Evolutionary conservation across 2,888 invertebrate genomes (phyloP), one percentile per base, ranked within the genome.

Genomic region (Papilio demoleus): DNA sequence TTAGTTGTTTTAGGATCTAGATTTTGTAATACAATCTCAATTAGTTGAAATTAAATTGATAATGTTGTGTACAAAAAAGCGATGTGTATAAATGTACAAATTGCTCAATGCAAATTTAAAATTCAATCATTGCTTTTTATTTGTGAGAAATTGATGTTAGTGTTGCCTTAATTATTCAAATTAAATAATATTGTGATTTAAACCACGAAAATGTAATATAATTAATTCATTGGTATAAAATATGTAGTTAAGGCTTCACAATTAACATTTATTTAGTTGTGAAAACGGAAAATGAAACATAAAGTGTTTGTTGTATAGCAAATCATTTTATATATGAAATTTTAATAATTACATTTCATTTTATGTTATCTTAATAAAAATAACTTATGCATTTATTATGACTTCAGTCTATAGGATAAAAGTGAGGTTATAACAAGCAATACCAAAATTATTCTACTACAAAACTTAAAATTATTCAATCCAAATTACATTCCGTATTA

Each of bases 1-100:
- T 40, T 64, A 22, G 22, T 53, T 53, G 12, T n/a, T 38, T 36
- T 64, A 64, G 53, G 8, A n/a, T 36, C 24, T 64, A 64, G 53
- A n/a, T 56, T 64, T 64, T 64, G 19, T 64, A 40, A n/a, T n/a
- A n/a, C n/a, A n/a, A 64, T 27, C n/a, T 38, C 19, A n/a, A 17
- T 38, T 27, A 53, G 11, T n/a, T 27, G 8, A 24, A 53, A 14
- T 9, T n/a, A 5, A n/a, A 9, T 4, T 9, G 9, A n/a, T 31
- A n/a, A 22, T 47, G 11, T 22, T 24, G 17, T n/a, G 27, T 53
- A n/a, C 31, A 53, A 22, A 27, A 27, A 53, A 24, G 5, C 5
- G 0, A 12, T 50, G 50, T 50, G 27, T 27, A 50, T 17, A 27
- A n/a, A 27, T 53, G 53, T 53, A 53, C 53, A 56, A 56, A 56